Evolutionary conservation across 1,140 invertebrate genomes (phyloP).

Genomic region (Caenorhabditis tropicalis): DNA sequence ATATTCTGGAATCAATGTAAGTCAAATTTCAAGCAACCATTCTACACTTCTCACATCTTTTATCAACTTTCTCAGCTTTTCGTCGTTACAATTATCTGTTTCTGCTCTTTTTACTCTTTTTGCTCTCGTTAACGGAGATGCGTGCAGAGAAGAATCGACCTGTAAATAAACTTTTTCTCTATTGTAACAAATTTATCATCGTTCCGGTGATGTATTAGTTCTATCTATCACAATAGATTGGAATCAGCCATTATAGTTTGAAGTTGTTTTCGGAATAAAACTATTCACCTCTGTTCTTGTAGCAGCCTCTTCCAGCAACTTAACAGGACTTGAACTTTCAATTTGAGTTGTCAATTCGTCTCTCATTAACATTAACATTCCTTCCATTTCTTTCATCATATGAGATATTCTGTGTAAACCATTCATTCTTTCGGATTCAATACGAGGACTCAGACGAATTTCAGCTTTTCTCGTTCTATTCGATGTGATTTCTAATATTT

Average conservation of each 20-base stretch:
- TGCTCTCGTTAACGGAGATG: conserved; percentile 1
- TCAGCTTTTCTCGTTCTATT: background rate
- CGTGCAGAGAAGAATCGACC: background rate
- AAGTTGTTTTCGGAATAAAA: background rate
- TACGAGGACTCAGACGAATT: background rate
- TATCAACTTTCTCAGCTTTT: conserved; percentile 7
- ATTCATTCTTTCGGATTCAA: background rate
- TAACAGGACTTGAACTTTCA: background rate
- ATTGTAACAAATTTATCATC: background rate
- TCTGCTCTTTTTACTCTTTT: background rate
- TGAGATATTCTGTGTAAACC: background rate
- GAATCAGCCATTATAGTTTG: too few species aligned
- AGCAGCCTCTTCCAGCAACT: background rate
- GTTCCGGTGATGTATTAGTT: conserved; percentile 65
- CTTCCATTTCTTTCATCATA: conserved; percentile 17
- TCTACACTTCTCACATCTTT: conserved; percentile 31
- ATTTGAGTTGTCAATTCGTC: background rate
- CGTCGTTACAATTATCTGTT: background rate
- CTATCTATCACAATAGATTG: too few species aligned
- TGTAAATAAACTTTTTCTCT: background rate
- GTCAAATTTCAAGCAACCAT: too few species aligned
- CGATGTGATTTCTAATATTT: background rate
- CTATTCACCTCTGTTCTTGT: background rate
- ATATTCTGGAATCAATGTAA: conserved; percentile 43
- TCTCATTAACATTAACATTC: background rate